Base-by-base conservation (phyloP, 2,797 vertebrate species). In the Geotrypetes seraphini region DNA sequence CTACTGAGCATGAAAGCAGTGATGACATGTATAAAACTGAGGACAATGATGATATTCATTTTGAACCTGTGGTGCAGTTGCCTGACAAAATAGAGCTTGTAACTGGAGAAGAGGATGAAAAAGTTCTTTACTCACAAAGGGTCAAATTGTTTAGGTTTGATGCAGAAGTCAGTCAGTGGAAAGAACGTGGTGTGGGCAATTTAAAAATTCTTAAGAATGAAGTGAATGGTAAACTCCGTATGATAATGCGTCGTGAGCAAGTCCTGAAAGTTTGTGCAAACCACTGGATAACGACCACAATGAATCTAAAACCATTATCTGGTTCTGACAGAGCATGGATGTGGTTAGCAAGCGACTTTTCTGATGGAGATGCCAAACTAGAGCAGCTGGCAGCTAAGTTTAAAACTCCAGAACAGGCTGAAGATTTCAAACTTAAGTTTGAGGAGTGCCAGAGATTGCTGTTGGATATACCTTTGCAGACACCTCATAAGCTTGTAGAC, bases 261-360 rank as follows among this genome's bases (percentile, higher is more conserved):
- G 95, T 99, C 13, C 55, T 98, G 8, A 99, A 99, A 57, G 96
- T 99, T 7, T 99, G 96, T 35, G 95, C 96, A 6, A 99, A 99
- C 73, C 96, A 99, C 48, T 96, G 90, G 90, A 99, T 99, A 68
- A 98, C 90, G 1, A 99, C 95, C 41, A 96, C 90, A 1, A 99
- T 95, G 94, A 97, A 95, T 41, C 71, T 99, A 13, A 96, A 99
- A 47, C 92, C 88, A 2, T 75, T 99, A 3, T 80, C 90, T 31
- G 93, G 89, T 3, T 98, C 95, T 4, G 94, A 98, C 44, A 88
- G 88, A 59, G 91, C 95, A 0, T 99, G 92, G 95, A 90, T 96
- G 55, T 99, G 96, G 96, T 48, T 93, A 63, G 94, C 96, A 12
- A 96, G 63, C 59, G 96, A 99, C 54, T 96, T 92, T 50, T 90